These are phyloP conservation scores for Hybos culiciformis DNA, from an alignment of 2,888 invertebrate genomes.

Conservation along the genomic window DNA sequence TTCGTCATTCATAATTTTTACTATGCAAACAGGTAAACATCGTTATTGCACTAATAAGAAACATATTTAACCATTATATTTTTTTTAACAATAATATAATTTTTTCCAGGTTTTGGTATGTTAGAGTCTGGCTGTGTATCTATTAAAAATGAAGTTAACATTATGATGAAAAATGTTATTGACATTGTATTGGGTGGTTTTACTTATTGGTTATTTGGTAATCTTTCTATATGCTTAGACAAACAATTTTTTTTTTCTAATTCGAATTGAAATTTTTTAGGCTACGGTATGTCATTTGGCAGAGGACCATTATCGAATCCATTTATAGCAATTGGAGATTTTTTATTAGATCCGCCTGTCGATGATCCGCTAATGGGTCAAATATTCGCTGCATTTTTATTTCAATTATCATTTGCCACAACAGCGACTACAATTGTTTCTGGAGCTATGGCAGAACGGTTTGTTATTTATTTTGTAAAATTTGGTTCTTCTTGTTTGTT, in stretches of 20 bases:
- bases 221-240: too few relatives aligned
- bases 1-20: conserved; percentile 80
- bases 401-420: conserved; percentile 81
- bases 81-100: neutral
- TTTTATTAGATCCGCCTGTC: conserved; percentile 61
- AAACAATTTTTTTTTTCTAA: too few relatives aligned
- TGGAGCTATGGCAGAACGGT: conserved; percentile 91
- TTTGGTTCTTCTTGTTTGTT: too few relatives aligned
- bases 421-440: conserved; percentile 79
- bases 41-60: neutral
- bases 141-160: conserved; percentile 87
- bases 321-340: conserved; percentile 73
- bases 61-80: neutral
- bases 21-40: conserved; percentile 75
- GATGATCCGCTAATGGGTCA: conserved; percentile 69
- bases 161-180: conserved; percentile 94
- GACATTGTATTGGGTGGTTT: conserved; percentile 80
- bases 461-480: conserved; percentile 14
- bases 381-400: conserved; percentile 75
- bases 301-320: conserved; percentile 56
- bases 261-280: too few relatives aligned
- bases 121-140: conserved; percentile 87
- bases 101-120: conserved; percentile 71
- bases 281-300: conserved; percentile 85
- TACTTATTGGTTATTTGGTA: conserved; percentile 90